Evolutionary conservation across 2,797 vertebrate genomes (phyloP), one percentile per base, ranked within the genome.

Genomic region (Urophycis tenuis): DNA sequence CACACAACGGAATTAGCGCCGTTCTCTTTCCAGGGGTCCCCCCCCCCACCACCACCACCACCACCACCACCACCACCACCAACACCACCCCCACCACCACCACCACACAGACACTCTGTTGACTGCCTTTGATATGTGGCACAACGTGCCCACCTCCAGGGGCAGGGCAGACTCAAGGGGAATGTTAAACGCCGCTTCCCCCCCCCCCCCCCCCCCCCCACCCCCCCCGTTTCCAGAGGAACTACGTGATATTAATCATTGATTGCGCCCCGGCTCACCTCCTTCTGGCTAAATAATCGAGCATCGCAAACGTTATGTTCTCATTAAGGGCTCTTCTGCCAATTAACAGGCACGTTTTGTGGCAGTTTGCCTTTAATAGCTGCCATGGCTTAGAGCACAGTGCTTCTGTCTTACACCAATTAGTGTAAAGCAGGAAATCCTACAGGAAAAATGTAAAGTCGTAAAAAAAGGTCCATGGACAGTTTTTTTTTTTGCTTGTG

Each of bases 201-300:
- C n/a, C n/a, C n/a, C n/a, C n/a, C n/a, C n/a, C n/a, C n/a, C n/a
- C n/a, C n/a, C n/a, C n/a, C n/a, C n/a, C n/a, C n/a, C n/a, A n/a
- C n/a, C n/a, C n/a, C n/a, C n/a, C n/a, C 91, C 11, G 4, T 88
- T 91, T 91, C 83, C 89, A 93, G 89, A 90, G 91, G 89, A 90
- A 91, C 91, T 91, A 85, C 87, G 90, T 81, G 36, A 80, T 87
- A 91, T 92, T 89, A 92, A 93, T 92, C 91, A 93, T 92, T 93
- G 87, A 93, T 92, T 87, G 86, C 75, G 31, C 64, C 72, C 77
- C 77, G 70, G 78, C 77, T 73, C 45, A 60, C 81, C 75, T 82
- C 81, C 88, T 87, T 85, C 82, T 30, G 85, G 89, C 87, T 86
- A 83, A 72, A 86, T 79, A 82, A 85, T 83, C 80, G 75, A 84